Evolutionary conservation across 2,888 invertebrate species (phyloP).

Genomic region (Idaea aversata): DNA sequence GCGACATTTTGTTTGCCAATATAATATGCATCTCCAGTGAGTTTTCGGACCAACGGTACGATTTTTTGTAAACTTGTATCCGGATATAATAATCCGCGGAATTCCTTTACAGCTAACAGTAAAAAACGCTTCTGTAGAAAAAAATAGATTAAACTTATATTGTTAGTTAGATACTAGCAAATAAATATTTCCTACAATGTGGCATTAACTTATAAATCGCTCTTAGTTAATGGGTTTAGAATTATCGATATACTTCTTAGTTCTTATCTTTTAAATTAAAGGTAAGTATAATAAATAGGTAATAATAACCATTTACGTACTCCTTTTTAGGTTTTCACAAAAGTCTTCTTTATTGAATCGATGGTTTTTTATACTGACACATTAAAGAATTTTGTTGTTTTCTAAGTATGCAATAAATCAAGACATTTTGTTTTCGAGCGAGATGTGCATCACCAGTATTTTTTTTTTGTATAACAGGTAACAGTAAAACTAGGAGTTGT

Average conservation of each 20-base stretch:
- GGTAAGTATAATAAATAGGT: too few relatives aligned
- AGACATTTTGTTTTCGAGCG: constrained; percentile 8
- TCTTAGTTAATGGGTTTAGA: too few relatives aligned
- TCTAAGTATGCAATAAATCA: neutral
- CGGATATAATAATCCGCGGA: constrained; percentile 19
- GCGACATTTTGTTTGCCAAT: constrained; percentile 32
- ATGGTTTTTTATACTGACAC: neutral
- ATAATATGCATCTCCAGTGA: constrained; percentile 30
- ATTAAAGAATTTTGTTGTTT: neutral
- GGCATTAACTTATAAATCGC: too few relatives aligned
- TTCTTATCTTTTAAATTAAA: too few relatives aligned
- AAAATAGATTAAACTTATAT: neutral
- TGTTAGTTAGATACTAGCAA: too few relatives aligned
- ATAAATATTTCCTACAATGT: too few relatives aligned
- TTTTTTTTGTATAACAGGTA: too few relatives aligned
- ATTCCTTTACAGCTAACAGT: constrained; percentile 25
- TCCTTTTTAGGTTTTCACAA: too few relatives aligned
- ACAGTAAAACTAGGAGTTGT: too few relatives aligned
- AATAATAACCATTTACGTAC: too few relatives aligned
- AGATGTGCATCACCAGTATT: constrained; percentile 15
- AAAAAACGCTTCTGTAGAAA: neutral
- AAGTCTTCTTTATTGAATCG: neutral
- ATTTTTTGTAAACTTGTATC: constrained; percentile 27
- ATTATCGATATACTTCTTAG: too few relatives aligned
- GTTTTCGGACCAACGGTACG: constrained; percentile 11